Evolutionary conservation across 2,797 vertebrate species (phyloP).

Genomic region (Tadarida brasiliensis): DNA sequence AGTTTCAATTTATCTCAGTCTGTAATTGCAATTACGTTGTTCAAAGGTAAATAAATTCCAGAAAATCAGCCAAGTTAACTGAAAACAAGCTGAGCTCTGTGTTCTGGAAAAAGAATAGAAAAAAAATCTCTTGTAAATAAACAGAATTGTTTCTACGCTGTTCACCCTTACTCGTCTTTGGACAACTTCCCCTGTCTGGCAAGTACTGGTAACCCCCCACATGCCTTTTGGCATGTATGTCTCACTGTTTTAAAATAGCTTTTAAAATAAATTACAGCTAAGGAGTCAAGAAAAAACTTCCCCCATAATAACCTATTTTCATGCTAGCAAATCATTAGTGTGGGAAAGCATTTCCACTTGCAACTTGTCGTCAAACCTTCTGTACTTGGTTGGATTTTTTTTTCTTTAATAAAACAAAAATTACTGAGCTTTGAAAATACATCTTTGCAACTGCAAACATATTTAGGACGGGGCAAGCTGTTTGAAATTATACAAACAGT

Average conservation of each 20-base stretch:
- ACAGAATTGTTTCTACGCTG: slow-evolving; percentile 59
- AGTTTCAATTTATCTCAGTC: slow-evolving; percentile 29
- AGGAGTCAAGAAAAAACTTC: slow-evolving; percentile 66
- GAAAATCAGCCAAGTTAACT: slow-evolving; percentile 63
- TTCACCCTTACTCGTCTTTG: slow-evolving; percentile 71
- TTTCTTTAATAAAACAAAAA: slow-evolving; percentile 80
- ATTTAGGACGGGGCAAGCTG: slow-evolving; percentile 81
- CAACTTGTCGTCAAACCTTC: slow-evolving; percentile 68
- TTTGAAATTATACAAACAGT: slow-evolving; percentile 79
- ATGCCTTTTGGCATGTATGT: slow-evolving; percentile 70
- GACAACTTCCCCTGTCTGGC: slow-evolving; percentile 67
- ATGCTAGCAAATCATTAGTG: slow-evolving; percentile 51
- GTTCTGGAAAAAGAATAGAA: slow-evolving; percentile 38
- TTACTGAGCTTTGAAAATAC: slow-evolving; percentile 71
- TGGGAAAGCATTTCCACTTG: slow-evolving; percentile 29
- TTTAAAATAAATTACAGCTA: slow-evolving; percentile 74
- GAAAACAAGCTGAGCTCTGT: slow-evolving; percentile 65
- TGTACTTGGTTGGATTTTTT: slow-evolving; percentile 57
- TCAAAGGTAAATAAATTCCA: slow-evolving; percentile 66
- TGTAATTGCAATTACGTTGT: slow-evolving; percentile 39
- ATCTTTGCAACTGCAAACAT: slow-evolving; percentile 79
- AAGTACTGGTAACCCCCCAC: slow-evolving; percentile 61
- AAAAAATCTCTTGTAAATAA: slow-evolving; percentile 57
- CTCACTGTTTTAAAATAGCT: slow-evolving; percentile 76
- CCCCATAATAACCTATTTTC: slow-evolving; percentile 65